These are phyloP conservation scores for Petrolisthes cinctipes DNA, from an alignment of 2,888 invertebrate species.

Conservation along the genomic window DNA sequence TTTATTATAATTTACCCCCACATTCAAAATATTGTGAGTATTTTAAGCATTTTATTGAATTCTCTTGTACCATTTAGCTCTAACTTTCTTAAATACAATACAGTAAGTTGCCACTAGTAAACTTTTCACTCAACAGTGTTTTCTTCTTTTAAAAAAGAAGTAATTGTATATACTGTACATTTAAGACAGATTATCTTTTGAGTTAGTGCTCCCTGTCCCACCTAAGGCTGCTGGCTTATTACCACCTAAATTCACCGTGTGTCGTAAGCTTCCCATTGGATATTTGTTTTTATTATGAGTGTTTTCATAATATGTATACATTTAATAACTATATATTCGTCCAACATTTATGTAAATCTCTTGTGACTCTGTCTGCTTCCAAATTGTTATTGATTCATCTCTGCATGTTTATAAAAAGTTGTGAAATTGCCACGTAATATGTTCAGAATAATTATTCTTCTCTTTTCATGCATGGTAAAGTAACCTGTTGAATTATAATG, in stretches of 20 bases:
- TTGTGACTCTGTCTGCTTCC: too few species aligned
- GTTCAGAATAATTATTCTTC: not conserved
- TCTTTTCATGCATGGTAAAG: not conserved
- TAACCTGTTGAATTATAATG: not conserved
- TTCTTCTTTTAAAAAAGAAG: too few species aligned
- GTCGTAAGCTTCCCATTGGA: not conserved
- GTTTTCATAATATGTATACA: not conserved
- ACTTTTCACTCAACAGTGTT: too few species aligned
- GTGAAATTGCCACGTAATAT: not conserved
- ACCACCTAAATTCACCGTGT: slow-evolving; percentile 1
- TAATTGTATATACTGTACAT: too few species aligned
- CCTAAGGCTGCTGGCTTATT: slow-evolving; percentile 8
- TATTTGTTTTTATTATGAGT: not conserved
- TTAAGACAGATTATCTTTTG: not conserved
- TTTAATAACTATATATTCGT: too few species aligned
- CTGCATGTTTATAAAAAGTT: not conserved
- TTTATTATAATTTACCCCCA: too few species aligned
- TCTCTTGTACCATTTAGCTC: too few species aligned
- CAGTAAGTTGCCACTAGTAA: too few species aligned
- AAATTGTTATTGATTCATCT: not conserved
- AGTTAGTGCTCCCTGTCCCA: not conserved
- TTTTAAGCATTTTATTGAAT: too few species aligned
- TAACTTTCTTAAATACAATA: too few species aligned
- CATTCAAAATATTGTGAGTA: too few species aligned
- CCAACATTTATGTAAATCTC: too few species aligned